A percentile compares a stretch with the other conserved stretches of the same genome.
Conservation (phyloP, 2,888 invertebrate genomes). For the Drosophila testacea region DNA sequence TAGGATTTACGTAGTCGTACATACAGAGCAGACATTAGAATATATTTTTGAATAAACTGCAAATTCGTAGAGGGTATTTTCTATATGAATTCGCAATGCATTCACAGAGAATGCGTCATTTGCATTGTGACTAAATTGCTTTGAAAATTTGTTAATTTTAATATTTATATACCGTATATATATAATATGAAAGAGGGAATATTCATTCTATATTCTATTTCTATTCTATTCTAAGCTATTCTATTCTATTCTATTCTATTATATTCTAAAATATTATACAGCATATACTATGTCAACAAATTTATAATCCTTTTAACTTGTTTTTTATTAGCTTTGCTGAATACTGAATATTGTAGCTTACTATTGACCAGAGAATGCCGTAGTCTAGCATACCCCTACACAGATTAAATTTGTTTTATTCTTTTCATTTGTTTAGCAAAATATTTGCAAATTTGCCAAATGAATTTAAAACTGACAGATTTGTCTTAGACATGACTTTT, state of each 20-base stretch:
- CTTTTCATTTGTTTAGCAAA: constrained; percentile 24
- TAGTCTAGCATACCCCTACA: neutral
- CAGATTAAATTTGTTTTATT: neutral
- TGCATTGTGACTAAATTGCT: constrained; percentile 42
- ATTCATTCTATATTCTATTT: too few species aligned
- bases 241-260: too few species aligned
- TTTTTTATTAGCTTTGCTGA: too few species aligned
- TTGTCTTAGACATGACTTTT: constrained; percentile 1
- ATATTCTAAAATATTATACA: too few species aligned
- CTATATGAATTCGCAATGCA: constrained; percentile 16
- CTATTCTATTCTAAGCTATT: too few species aligned
- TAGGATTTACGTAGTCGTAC: constrained; percentile 5
- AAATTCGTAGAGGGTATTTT: constrained; percentile 21
- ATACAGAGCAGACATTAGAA: constrained; percentile 9
- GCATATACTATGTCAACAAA: too few species aligned
- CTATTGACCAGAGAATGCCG: neutral
- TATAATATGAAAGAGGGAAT: too few species aligned
- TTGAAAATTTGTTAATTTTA: constrained; percentile 22
- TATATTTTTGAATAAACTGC: constrained; percentile 21
- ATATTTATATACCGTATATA: neutral
- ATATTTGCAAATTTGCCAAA: constrained; percentile 38
- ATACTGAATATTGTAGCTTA: neutral
- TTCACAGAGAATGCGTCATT: constrained; percentile 40
- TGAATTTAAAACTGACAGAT: constrained; percentile 22
- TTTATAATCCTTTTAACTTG: too few species aligned